Conservation (phyloP, 2,113 vertebrate genomes). For the Lamprotornis superbus region DNA sequence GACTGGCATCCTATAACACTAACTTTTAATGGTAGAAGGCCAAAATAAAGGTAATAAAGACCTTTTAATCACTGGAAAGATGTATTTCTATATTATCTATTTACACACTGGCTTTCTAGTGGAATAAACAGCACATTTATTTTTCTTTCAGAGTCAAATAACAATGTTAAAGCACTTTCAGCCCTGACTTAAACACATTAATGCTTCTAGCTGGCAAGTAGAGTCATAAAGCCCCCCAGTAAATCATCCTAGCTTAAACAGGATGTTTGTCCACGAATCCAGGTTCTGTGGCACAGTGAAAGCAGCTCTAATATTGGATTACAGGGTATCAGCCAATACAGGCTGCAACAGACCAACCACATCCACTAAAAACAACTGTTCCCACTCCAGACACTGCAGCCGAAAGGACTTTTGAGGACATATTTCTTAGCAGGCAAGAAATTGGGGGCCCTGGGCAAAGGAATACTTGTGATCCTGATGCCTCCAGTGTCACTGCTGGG, state of each 20-base stretch:
- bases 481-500: background rate
- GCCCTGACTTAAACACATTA: slow-evolving; percentile 6
- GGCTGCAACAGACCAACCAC: background rate
- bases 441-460: background rate
- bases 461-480: background rate
- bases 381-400: background rate
- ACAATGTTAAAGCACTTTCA: slow-evolving; percentile 13
- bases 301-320: background rate
- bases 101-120: background rate
- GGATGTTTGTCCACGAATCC: background rate
- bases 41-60: background rate
- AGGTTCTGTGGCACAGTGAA: background rate
- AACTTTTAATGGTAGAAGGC: background rate
- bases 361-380: background rate
- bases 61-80: background rate
- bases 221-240: slow-evolving; percentile 24
- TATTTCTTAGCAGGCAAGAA: background rate
- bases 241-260: slow-evolving; percentile 39
- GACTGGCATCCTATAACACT: background rate
- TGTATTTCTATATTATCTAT: background rate
- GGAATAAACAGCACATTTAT: slow-evolving; percentile 18
- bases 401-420: background rate
- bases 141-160: slow-evolving; percentile 5
- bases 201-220: slow-evolving; percentile 21
- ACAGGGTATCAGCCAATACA: background rate